Conservation (phyloP, 2,113 vertebrate genomes). For the Malurus alboscapulatus region DNA sequence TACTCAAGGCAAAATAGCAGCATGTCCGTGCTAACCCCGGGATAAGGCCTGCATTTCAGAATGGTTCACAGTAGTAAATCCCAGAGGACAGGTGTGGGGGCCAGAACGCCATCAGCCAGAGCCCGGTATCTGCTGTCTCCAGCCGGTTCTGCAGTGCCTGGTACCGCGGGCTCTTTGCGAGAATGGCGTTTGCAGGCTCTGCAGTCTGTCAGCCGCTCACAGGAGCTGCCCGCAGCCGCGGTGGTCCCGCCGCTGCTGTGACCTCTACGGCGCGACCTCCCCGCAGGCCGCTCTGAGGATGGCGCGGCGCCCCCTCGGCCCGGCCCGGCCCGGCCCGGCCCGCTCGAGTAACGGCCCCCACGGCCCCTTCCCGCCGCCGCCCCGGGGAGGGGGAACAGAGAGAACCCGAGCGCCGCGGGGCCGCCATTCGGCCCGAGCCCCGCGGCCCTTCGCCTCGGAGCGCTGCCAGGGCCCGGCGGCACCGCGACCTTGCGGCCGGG, state of each 20-base stretch:
- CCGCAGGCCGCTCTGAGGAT: background rate
- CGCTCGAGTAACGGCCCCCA: background rate
- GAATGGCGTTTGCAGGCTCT: accelerated
- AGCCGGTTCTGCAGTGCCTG: accelerated
- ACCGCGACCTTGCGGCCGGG: background rate
- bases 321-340: background rate
- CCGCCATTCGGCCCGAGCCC: background rate
- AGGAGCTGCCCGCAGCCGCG: background rate
- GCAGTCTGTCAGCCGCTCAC: background rate
- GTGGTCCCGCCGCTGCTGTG: background rate
- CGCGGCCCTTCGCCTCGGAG: background rate
- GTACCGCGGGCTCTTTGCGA: accelerated
- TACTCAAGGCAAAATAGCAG: background rate
- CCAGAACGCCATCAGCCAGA: accelerated
- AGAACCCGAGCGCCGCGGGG: background rate
- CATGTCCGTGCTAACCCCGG: background rate
- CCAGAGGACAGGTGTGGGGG: accelerated
- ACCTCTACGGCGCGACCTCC: background rate
- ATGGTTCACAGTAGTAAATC: accelerated
- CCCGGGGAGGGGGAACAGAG: background rate
- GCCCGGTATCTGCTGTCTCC: accelerated
- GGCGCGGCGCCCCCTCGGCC: background rate
- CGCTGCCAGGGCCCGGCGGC: background rate
- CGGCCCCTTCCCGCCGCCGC: background rate
- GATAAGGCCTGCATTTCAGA: background rate